A percentile compares a stretch with the other conserved stretches of the same genome.
Evolutionary conservation across 2,888 invertebrate genomes (phyloP).

Genomic region (Ceramica pisi): DNA sequence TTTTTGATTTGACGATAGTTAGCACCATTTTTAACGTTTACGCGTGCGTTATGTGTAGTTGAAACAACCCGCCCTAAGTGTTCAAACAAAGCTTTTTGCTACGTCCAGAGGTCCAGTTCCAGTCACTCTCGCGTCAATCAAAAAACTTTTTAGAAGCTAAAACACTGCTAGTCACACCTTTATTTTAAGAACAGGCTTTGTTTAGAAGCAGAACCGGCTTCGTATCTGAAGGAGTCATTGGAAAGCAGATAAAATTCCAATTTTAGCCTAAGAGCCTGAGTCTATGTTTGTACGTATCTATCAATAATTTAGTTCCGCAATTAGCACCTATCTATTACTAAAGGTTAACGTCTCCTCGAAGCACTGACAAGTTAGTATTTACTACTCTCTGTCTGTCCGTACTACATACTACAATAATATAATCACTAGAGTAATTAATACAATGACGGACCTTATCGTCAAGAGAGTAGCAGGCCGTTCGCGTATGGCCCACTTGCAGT

Average conservation of each 20-base stretch:
- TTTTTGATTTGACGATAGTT: no score
- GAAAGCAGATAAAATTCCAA: slow-evolving; percentile 24
- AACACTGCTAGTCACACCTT: background rate
- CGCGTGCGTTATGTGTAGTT: no score
- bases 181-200: slow-evolving; percentile 10
- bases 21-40: no score
- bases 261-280: background rate
- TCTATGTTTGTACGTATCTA: background rate
- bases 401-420: slow-evolving; percentile 27
- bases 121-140: slow-evolving; percentile 28
- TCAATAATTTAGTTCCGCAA: slow-evolving; percentile 24
- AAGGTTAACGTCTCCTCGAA: slow-evolving; percentile 44
- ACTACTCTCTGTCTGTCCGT: slow-evolving; percentile 23
- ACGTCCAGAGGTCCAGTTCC: background rate
- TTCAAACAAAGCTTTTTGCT: slow-evolving; percentile 26
- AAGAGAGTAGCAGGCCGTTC: slow-evolving; percentile 81
- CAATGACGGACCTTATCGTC: slow-evolving; percentile 75
- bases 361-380: slow-evolving; percentile 47
- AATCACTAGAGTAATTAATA: slow-evolving; percentile 67
- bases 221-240: slow-evolving; percentile 5
- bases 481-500: slow-evolving; percentile 85
- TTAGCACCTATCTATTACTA: slow-evolving; percentile 4
- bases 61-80: no score
- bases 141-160: slow-evolving; percentile 6
- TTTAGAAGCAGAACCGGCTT: background rate